Evolutionary conservation across 2,797 vertebrate species (phyloP).

Genomic region (Pelochelys cantorii): DNA sequence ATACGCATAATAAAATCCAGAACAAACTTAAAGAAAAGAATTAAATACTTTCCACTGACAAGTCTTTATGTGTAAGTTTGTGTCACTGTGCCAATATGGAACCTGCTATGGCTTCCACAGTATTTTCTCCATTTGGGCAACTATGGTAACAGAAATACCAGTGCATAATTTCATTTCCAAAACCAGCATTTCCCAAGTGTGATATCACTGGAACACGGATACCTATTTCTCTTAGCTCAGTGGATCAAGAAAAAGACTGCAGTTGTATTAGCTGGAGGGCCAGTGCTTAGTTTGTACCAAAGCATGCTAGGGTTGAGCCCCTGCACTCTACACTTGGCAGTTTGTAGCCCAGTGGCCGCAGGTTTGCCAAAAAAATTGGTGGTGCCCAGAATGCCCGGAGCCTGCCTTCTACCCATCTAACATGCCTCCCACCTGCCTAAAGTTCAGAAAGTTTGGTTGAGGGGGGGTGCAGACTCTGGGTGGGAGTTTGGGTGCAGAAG

Average conservation of each 20-base stretch:
- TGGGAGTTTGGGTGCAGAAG: too few species aligned
- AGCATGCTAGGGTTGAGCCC: too few species aligned
- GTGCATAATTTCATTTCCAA: background rate
- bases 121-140: background rate
- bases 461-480: too few species aligned
- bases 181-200: background rate
- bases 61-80: background rate
- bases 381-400: too few species aligned
- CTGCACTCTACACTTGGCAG: too few species aligned
- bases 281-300: too few species aligned
- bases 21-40: slow-evolving; percentile 53
- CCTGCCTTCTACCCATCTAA: too few species aligned
- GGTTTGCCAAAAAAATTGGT: too few species aligned
- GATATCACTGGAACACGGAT: background rate
- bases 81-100: background rate
- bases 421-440: too few species aligned
- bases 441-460: too few species aligned
- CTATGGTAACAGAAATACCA: background rate
- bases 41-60: slow-evolving; percentile 26
- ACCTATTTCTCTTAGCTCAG: background rate
- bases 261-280: background rate
- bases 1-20: slow-evolving; percentile 39
- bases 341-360: too few species aligned
- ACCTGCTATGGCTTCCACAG: background rate
- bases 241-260: background rate